Evolutionary conservation across 2,888 invertebrate genomes (phyloP).

Genomic region (Spilosoma lubricipeda): DNA sequence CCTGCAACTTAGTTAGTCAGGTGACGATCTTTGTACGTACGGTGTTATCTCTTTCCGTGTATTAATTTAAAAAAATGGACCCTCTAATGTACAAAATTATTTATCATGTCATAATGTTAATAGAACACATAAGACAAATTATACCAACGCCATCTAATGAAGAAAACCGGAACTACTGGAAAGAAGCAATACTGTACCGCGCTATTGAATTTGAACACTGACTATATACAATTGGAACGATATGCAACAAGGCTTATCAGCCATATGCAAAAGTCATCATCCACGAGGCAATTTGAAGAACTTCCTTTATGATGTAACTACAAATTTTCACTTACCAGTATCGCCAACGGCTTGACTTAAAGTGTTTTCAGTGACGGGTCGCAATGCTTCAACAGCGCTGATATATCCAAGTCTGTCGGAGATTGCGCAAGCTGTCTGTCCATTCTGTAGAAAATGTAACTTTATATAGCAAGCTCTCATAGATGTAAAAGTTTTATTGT

Average conservation of each 20-base stretch:
- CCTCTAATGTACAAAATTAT: not conserved
- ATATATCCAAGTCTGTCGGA: constrained; percentile 99
- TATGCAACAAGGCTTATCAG: no score
- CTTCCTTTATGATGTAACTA: not conserved
- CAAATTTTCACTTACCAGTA: constrained; percentile 67
- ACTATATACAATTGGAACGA: no score
- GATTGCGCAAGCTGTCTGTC: constrained; percentile 98
- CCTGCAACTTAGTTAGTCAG: no score
- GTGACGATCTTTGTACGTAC: not conserved
- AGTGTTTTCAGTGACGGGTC: constrained; percentile 93
- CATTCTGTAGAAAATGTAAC: constrained; percentile 88
- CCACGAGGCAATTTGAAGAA: not conserved
- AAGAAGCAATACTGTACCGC: not conserved
- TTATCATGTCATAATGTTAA: not conserved
- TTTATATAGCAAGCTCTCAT: not conserved
- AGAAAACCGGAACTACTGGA: no score
- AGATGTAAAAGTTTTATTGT: not conserved
- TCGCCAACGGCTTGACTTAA: constrained; percentile 84
- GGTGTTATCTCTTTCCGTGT: not conserved
- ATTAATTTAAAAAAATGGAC: not conserved
- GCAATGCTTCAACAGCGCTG: constrained; percentile 98
- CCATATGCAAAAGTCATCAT: not conserved
- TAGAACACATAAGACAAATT: not conserved
- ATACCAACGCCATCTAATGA: not conserved
- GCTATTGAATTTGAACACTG: no score